Conservation (phyloP, 2,797 vertebrate genomes). For the Pristis pectinata region DNA sequence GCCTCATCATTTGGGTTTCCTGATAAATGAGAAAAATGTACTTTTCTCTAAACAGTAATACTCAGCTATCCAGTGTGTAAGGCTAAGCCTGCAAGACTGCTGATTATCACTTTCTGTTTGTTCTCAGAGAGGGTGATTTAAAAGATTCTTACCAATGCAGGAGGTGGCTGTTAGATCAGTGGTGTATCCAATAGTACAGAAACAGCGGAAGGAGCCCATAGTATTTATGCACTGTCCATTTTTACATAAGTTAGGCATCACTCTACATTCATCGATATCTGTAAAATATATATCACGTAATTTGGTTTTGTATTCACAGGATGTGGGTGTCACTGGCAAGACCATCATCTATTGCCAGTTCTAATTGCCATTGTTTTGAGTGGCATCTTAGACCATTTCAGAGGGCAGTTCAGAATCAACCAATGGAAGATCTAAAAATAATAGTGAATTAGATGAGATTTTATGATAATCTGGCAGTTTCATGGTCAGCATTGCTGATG, state of each 20-base stretch:
- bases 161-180: conserved; percentile 68
- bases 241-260: conserved; percentile 74
- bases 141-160: conserved; percentile 65
- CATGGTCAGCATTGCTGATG: no score
- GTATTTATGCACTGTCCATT: conserved; percentile 85
- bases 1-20: not conserved
- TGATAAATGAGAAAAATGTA: not conserved
- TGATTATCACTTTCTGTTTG: not conserved
- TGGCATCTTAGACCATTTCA: no score
- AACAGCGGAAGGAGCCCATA: conserved; percentile 83
- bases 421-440: no score
- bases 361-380: no score
- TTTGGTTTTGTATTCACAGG: no score
- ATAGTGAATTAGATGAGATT: no score
- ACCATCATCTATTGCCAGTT: no score
- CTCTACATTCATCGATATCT: conserved; percentile 88
- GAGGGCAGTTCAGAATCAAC: no score
- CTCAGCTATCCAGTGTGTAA: not conserved
- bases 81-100: not conserved
- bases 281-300: not conserved
- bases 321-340: no score
- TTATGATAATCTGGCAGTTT: no score
- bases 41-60: not conserved
- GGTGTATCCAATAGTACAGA: conserved; percentile 76
- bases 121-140: conserved; percentile 38